Evolutionary conservation across 2,888 invertebrate genomes (phyloP), one percentile per base, ranked within the genome.

Genomic region (Cosmia trapezina): DNA sequence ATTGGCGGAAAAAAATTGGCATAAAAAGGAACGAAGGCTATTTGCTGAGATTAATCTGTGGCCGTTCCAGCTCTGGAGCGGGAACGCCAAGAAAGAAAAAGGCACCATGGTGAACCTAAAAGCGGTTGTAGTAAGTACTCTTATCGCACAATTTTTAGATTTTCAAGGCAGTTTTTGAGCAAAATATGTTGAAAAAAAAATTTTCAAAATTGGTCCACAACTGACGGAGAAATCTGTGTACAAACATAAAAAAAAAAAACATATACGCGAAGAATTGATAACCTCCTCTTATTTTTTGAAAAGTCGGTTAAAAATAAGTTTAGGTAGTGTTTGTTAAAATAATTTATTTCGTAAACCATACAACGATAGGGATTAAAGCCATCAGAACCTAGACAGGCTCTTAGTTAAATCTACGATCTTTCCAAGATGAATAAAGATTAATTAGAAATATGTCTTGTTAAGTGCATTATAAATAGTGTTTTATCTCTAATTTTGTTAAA

Each of bases 331-430:
- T 62, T 33, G 2, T 8, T 14, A 14, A 51, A 63, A 53, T 33
- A 14, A 53, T 63, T 63, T 63, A 63, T 53, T 63, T 33, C 19
- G 9, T 33, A 53, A n/a, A 53, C 8, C 19, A 51, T 54, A 63
- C 14, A 54, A n/a, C 5, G 0, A n/a, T n/a, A n/a, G 2, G 8
- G 2, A 54, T 28, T 62, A 53, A 54, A 54, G 14, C n/a, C 4
- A 63, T 19, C 19, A 49, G 12, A 28, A 51, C 51, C 4, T 19
- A 12, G 4, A 62, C 14, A 6, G 14, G 5, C 19, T 47, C 19
- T 14, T 2, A 9, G 12, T 51, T 28, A 28, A 8, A 19, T 28
- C 12, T 45, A 19, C 28, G 17, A 51, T 49, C 5, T 61, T 17
- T 11, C 6, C 17, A 28, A 61, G 2, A 43, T 61, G 11, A 61